These are phyloP conservation scores for Hyles vespertilio DNA, from an alignment of 1,140 invertebrate genomes.

Conservation along the genomic window DNA sequence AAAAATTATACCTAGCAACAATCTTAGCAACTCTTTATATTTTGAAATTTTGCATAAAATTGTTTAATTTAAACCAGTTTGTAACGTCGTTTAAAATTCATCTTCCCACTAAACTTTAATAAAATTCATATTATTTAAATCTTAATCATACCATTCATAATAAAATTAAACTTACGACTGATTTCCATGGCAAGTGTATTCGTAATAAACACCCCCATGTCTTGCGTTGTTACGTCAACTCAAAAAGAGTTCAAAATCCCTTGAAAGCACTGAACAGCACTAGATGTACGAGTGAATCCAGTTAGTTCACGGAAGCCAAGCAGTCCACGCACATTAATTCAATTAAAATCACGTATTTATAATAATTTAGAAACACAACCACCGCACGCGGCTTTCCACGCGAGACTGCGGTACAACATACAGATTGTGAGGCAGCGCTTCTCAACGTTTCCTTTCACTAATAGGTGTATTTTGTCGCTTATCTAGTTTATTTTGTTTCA, in stretches of 20 bases:
- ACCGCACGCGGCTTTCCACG: conserved; percentile 8
- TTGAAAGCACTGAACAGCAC: neutral
- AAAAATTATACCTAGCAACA: too few species aligned
- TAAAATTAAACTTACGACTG: conserved; percentile 45
- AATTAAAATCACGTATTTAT: conserved; percentile 1
- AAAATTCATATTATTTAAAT: too few species aligned
- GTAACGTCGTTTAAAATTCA: neutral
- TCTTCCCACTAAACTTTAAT: too few species aligned
- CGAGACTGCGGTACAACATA: conserved; percentile 11
- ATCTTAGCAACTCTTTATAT: too few species aligned
- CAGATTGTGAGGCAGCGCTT: conserved; percentile 10
- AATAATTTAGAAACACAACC: conserved; percentile 10
- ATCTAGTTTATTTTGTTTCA: too few species aligned
- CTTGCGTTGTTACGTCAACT: conserved; percentile 11
- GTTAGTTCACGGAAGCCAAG: too few species aligned
- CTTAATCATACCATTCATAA: too few species aligned
- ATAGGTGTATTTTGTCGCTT: too few species aligned
- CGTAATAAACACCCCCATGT: conserved; percentile 57
- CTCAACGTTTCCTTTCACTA: conserved; percentile 7
- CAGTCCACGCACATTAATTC: neutral
- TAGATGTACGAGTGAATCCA: too few species aligned
- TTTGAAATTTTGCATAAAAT: too few species aligned
- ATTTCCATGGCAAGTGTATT: conserved; percentile 60
- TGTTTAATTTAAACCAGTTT: too few species aligned
- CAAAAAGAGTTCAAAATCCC: conserved; percentile 9